Evolutionary conservation across 2,888 invertebrate genomes (phyloP).

Genomic region (Caenorhabditis uteleia): DNA sequence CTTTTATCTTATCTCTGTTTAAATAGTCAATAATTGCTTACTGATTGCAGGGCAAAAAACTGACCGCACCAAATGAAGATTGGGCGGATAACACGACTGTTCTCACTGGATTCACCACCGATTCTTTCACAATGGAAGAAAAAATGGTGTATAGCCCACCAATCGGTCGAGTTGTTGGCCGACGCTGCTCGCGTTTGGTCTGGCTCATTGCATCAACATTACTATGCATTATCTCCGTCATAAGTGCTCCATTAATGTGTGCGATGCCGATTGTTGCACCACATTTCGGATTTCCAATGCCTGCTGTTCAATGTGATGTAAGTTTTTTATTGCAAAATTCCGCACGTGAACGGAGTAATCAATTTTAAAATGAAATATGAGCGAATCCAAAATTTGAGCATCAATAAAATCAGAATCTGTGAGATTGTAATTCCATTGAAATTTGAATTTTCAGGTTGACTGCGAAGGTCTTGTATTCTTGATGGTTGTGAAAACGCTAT

Average conservation of each 20-base stretch:
- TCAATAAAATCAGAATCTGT: too few species aligned
- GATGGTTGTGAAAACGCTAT: conserved; percentile 57
- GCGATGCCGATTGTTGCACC: conserved; percentile 52
- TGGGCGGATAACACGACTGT: conserved; percentile 68
- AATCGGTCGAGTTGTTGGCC: conserved; percentile 44
- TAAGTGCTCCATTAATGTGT: conserved; percentile 65
- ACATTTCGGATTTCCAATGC: conserved; percentile 48
- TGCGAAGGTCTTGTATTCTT: conserved; percentile 60
- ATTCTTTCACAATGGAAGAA: conserved; percentile 58
- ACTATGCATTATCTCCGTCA: conserved; percentile 53
- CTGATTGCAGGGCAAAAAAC: conserved; percentile 44
- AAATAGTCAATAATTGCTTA: too few species aligned
- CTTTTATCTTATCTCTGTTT: neutral
- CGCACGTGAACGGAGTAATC: neutral
- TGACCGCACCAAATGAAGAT: conserved; percentile 49
- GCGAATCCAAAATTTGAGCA: too few species aligned
- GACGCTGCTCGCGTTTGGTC: conserved; percentile 60
- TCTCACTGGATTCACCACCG: conserved; percentile 64
- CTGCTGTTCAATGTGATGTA: conserved; percentile 59
- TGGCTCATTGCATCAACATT: conserved; percentile 55
- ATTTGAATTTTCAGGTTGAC: conserved; percentile 45
- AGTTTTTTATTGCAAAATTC: conserved; percentile 9
- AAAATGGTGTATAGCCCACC: conserved; percentile 47
- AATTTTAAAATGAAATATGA: neutral
- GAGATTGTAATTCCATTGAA: neutral